Base-by-base conservation (phyloP, 2,113 vertebrate species). In the Smithornis capensis region DNA sequence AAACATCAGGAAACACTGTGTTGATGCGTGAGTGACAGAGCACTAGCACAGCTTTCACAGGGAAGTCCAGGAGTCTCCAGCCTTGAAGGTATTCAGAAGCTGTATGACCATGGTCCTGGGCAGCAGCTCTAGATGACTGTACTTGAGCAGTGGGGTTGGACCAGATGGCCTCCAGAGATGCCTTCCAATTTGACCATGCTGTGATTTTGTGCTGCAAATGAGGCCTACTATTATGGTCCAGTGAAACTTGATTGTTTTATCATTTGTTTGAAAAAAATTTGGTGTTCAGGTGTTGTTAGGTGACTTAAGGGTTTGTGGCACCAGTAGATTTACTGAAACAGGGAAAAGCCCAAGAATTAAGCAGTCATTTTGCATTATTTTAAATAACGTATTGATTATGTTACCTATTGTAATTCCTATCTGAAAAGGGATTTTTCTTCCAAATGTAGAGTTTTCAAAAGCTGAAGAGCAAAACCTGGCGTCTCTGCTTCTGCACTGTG, bases 401-500 rank as follows among this genome's bases (percentile, higher is more conserved):
- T 19, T 68, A 7, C 12, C 80, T 78, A 22, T 65, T 70, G 10
- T 75, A 78, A 52, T 78, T 60, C 1, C 5, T 59, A 67, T 52
- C 19, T 93, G 38, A 86, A 87, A 76, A 65, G 19, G 25, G 24
- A 2, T 8, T 86, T 2, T 50, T 78, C 42, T 95, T 71, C 37
- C 47, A 50, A 91, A 59, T 93, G 10, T 94, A 99, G 98, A 12
- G 94, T 98, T 98, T 86, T 97, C 97, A 95, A 97, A 98, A 28
- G 94, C 82, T 82, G 97, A 95, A 83, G 96, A 97, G 63, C 70
- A 95, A 57, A 98, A 98, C 81, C 79, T 99, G 16, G 99, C 98
- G 24, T 98, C 97, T 82, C 97, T 98, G 47, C 97, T 99, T 49
- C 97, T 98, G 91, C 97, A 78, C 4, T 99, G 98, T 73, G 89